These are phyloP conservation scores for Eutolmus rufibarbis DNA, from an alignment of 2,888 invertebrate species.

Conservation along the genomic window DNA sequence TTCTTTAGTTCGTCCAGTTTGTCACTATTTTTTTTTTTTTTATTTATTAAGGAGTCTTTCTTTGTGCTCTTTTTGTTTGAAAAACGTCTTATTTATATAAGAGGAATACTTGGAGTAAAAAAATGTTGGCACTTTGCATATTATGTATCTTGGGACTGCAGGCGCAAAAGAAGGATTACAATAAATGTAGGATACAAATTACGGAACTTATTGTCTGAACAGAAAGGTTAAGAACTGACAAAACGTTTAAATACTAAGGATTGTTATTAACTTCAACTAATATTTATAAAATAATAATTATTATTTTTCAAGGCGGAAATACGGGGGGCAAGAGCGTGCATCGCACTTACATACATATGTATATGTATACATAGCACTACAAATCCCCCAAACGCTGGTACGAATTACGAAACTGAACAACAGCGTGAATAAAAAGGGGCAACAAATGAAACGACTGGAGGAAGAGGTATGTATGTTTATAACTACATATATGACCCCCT, in stretches of 20 bases:
- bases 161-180: neutral
- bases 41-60: neutral
- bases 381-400: neutral
- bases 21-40: neutral
- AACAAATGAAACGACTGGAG: neutral
- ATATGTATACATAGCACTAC: neutral
- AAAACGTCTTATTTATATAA: neutral
- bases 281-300: too few relatives aligned
- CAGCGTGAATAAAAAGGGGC: neutral
- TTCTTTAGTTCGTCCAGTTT: neutral
- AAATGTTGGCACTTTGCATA: neutral
- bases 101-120: neutral
- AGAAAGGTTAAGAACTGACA: too few relatives aligned
- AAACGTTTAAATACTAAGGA: too few relatives aligned
- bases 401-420: neutral
- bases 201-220: too few relatives aligned
- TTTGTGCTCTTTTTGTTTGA: neutral
- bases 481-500: neutral
- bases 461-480: neutral
- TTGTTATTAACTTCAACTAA: too few relatives aligned
- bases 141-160: neutral
- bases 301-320: neutral
- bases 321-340: neutral
- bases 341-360: neutral
- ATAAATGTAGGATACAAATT: neutral